Evolutionary conservation across 1,140 invertebrate species (phyloP).

Genomic region (Nephotettix cincticeps): DNA sequence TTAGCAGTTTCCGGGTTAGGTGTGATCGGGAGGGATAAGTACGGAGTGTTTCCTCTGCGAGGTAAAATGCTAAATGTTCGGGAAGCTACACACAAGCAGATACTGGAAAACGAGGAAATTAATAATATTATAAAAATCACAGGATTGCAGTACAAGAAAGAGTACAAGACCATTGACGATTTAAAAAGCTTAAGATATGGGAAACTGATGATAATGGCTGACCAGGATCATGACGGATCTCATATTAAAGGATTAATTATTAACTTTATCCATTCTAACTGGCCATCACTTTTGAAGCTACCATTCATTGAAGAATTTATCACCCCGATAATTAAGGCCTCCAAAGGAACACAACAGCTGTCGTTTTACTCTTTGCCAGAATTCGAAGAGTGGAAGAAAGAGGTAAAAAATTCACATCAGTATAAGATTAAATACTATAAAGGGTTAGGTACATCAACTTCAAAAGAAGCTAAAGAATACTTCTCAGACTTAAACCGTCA

Average conservation of each 20-base stretch:
- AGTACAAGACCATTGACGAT: slow-evolving; percentile 89
- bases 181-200: slow-evolving; percentile 93
- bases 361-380: slow-evolving; percentile 98
- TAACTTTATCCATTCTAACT: slow-evolving; percentile 99
- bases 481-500: slow-evolving; percentile 95
- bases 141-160: slow-evolving; percentile 94
- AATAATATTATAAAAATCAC: slow-evolving; percentile 95
- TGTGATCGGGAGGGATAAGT: slow-evolving; percentile 93
- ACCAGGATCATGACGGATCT: slow-evolving; percentile 99
- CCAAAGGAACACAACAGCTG: slow-evolving; percentile 77
- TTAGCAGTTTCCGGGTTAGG: slow-evolving; percentile 94
- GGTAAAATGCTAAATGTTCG: slow-evolving; percentile 98
- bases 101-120: slow-evolving; percentile 97
- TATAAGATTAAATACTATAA: slow-evolving; percentile 99
- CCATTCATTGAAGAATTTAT: slow-evolving; percentile 98
- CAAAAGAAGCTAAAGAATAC: slow-evolving; percentile 98
- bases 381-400: slow-evolving; percentile 95
- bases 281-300: slow-evolving; percentile 87
- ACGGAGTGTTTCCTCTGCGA: slow-evolving; percentile 95
- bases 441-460: slow-evolving; percentile 98
- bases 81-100: slow-evolving; percentile 95
- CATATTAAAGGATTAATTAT: slow-evolving; percentile 99
- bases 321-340: slow-evolving; percentile 97
- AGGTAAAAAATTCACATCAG: slow-evolving; percentile 88
- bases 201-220: slow-evolving; percentile 99